Conservation (phyloP, 2,888 invertebrate species). For the Polyommatus iphigenia region DNA sequence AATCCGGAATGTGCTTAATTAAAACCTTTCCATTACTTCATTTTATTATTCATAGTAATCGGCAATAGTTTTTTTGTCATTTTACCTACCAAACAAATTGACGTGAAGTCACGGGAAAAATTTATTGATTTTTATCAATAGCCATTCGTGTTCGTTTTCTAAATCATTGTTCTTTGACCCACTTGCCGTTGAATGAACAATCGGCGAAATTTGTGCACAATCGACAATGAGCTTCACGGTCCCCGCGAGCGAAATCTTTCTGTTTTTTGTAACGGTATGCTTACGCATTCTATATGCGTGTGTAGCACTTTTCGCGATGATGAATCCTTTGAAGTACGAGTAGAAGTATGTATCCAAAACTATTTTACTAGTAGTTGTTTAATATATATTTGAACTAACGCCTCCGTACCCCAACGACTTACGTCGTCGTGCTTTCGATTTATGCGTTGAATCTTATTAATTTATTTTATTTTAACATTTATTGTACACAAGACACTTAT, state of each 20-base stretch:
- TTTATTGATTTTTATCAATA: conserved; percentile 21
- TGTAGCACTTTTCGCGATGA: neutral
- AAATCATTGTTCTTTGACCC: conserved; percentile 28
- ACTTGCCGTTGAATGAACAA: conserved; percentile 29
- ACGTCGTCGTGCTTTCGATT: no score
- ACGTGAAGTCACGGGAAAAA: neutral
- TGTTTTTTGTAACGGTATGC: conserved; percentile 14
- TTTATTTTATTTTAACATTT: no score
- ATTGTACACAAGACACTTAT: no score
- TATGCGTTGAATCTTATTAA: no score
- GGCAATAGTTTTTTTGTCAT: neutral
- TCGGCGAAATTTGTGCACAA: conserved; percentile 31
- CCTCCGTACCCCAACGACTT: no score
- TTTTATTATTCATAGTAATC: no score
- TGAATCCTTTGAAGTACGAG: neutral
- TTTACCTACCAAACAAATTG: neutral
- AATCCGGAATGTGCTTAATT: no score
- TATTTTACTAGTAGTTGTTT: no score
- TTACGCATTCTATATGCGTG: neutral
- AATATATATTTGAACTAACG: no score
- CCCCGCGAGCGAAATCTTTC: neutral
- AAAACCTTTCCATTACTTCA: no score
- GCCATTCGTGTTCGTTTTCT: conserved; percentile 25
- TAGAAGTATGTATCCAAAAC: no score
- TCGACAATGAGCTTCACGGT: conserved; percentile 30